Percentiles rank a stretch among this genome's conserved stretches.
Evolutionary conservation across 2,113 vertebrate genomes (phyloP).

Genomic region (Scophthalmus maximus): DNA sequence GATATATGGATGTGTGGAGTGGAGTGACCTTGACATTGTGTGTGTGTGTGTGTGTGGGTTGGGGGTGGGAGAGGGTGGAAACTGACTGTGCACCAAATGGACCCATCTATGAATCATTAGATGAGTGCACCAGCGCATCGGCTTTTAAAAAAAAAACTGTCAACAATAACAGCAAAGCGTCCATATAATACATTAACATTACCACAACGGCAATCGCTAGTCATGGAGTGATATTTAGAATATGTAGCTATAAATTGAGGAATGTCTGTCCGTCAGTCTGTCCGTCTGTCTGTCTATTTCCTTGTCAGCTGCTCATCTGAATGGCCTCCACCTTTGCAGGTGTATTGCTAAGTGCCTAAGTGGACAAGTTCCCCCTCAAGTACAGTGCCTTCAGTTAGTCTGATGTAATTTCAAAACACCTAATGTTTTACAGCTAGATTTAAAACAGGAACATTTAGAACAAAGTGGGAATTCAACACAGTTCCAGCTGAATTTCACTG

Average conservation of each 20-base stretch:
- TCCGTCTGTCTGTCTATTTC: no score
- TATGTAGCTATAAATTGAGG: not conserved
- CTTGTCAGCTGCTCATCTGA: no score
- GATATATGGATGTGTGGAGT: constrained; percentile 66
- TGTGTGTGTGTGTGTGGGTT: constrained; percentile 23
- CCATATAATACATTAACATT: not conserved
- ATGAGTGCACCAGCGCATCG: not conserved
- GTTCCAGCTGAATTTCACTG: no score
- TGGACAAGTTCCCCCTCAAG: no score
- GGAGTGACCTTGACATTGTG: constrained; percentile 72
- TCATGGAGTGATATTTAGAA: not conserved
- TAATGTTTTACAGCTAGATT: no score
- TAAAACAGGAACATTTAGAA: no score
- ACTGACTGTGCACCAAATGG: constrained; percentile 36
- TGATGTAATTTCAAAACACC: no score
- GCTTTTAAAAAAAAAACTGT: not conserved
- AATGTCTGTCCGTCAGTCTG: not conserved
- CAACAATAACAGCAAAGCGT: constrained; percentile 1
- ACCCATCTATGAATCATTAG: constrained; percentile 45
- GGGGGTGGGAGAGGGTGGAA: constrained; percentile 31
- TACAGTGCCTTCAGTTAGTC: no score
- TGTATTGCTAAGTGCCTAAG: not conserved
- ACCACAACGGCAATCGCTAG: not conserved
- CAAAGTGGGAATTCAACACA: no score
- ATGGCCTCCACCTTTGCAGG: not conserved